Conservation (phyloP, 2,113 vertebrate species). For the Bubalus kerabau region DNA sequence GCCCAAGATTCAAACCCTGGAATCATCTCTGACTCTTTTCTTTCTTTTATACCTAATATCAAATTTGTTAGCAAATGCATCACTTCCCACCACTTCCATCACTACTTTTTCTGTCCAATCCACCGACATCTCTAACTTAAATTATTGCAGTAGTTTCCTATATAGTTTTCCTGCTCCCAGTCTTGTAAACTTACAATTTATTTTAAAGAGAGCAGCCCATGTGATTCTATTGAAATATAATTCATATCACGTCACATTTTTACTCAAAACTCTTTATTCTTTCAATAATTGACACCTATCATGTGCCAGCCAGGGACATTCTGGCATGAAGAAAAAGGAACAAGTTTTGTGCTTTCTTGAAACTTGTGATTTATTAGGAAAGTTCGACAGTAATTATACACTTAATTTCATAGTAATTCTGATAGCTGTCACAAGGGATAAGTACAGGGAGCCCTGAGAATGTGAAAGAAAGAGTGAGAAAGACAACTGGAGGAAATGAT, state of each 20-base stretch:
- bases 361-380: background rate
- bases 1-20: background rate
- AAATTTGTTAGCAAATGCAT: background rate
- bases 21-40: background rate
- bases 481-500: background rate
- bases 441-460: background rate
- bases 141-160: background rate
- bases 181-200: background rate
- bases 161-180: background rate
- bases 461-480: background rate
- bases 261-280: background rate
- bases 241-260: background rate
- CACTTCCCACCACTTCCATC: background rate
- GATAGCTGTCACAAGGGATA: background rate
- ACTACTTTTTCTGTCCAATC: background rate
- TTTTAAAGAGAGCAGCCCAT: background rate
- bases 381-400: background rate
- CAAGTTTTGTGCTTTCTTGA: background rate
- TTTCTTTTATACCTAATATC: background rate
- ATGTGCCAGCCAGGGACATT: background rate
- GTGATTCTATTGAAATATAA: background rate
- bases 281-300: background rate
- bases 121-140: background rate
- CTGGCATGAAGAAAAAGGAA: background rate
- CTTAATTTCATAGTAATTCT: background rate